Evolutionary conservation across 2,888 invertebrate species (phyloP).

Genomic region (Scelioninae gen. 2): DNA sequence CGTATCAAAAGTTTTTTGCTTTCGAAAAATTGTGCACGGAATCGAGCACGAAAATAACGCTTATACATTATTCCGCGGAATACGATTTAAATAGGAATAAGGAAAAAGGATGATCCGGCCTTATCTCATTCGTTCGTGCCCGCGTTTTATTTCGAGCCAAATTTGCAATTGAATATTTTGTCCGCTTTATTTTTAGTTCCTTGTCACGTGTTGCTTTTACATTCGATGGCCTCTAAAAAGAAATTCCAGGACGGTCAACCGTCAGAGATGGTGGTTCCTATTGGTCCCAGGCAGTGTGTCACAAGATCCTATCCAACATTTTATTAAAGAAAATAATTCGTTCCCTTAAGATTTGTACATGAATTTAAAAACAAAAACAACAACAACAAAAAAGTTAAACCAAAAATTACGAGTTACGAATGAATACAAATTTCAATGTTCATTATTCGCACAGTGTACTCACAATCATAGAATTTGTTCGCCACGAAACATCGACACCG

Average conservation of each 20-base stretch:
- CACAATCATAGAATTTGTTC: constrained; percentile 16
- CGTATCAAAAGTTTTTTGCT: constrained; percentile 3
- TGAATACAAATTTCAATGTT: constrained; percentile 8
- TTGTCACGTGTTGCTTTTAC: constrained; percentile 50
- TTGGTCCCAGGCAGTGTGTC: constrained; percentile 60
- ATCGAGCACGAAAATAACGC: constrained; percentile 15
- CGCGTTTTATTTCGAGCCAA: not conserved
- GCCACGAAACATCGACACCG: not conserved
- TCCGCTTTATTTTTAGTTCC: constrained; percentile 7
- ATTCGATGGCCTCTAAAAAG: constrained; percentile 50
- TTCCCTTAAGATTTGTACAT: constrained; percentile 42
- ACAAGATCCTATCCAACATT: constrained; percentile 58
- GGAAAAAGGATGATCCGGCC: not conserved
- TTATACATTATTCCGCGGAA: constrained; percentile 11
- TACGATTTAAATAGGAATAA: constrained; percentile 5
- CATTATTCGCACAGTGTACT: constrained; percentile 14
- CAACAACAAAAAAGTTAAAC: too few relatives aligned
- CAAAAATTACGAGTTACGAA: too few relatives aligned
- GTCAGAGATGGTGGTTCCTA: constrained; percentile 56
- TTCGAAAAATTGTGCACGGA: constrained; percentile 5
- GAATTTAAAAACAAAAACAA: too few relatives aligned
- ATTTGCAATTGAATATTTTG: constrained; percentile 21
- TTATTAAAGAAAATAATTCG: constrained; percentile 45
- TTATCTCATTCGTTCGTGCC: too few relatives aligned
- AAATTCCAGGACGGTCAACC: constrained; percentile 62